Conservation (phyloP, 2,888 invertebrate species). For the Ganaspis brasiliensis region DNA sequence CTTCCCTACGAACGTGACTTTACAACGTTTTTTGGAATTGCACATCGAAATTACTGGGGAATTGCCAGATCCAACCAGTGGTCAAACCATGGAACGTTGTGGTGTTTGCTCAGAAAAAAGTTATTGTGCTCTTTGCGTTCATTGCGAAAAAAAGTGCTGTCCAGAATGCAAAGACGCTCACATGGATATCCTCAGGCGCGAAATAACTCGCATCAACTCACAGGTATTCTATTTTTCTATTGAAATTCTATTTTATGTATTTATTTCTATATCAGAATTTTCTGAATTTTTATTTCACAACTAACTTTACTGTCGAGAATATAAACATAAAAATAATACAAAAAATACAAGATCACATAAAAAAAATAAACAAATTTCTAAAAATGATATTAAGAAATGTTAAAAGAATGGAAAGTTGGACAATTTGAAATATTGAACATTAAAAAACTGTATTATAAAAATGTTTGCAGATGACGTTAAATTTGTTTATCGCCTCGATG, state of each 20-base stretch:
- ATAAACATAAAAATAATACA: no score
- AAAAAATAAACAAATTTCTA: no score
- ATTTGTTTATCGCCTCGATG: conserved; percentile 35
- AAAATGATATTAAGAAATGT: no score
- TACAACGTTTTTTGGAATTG: conserved; percentile 96
- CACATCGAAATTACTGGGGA: conserved; percentile 96
- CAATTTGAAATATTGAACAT: no score
- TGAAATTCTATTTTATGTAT: not conserved
- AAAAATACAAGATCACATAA: no score
- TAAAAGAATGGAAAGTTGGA: no score
- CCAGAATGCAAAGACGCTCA: conserved; percentile 98
- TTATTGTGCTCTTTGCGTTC: conserved; percentile 93
- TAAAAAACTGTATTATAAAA: no score
- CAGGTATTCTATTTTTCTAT: conserved; percentile 82
- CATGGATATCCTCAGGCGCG: conserved; percentile 96
- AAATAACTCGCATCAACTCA: conserved; percentile 93
- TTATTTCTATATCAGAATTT: conserved; percentile 4
- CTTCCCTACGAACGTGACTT: conserved; percentile 97
- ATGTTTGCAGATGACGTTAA: conserved; percentile 19
- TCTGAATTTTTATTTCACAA: not conserved
- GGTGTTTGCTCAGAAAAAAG: conserved; percentile 96
- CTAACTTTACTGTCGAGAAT: no score
- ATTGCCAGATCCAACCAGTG: conserved; percentile 94
- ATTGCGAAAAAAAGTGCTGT: conserved; percentile 99
- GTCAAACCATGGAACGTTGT: conserved; percentile 96